phyloP scores from a whole-genome alignment of 2,888 invertebrate species.

The Melanotus villosus region DNA sequence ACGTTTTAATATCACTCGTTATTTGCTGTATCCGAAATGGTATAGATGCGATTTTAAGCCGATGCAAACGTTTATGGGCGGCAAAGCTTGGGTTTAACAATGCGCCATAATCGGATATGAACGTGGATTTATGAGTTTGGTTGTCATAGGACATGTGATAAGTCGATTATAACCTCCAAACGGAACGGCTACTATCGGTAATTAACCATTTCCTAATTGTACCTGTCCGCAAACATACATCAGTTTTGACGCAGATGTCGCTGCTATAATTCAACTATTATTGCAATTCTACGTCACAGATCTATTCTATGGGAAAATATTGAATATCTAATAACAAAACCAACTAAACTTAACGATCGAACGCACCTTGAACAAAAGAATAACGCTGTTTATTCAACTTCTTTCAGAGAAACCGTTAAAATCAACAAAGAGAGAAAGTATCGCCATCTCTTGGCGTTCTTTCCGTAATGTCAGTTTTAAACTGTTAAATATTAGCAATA shows the following conservation, averaged over 20 bases:
- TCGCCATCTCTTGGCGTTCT: too few species aligned
- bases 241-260: conserved; percentile 50
- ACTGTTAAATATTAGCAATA: too few species aligned
- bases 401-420: too few species aligned
- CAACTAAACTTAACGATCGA: too few species aligned
- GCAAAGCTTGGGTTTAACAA: conserved; percentile 34
- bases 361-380: too few species aligned
- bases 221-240: conserved; percentile 50
- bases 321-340: too few species aligned
- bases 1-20: neutral
- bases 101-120: conserved; percentile 40
- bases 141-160: conserved; percentile 46
- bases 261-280: conserved; percentile 42
- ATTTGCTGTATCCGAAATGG: neutral
- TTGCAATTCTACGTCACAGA: neutral
- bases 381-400: too few species aligned
- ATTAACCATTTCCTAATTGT: conserved; percentile 52
- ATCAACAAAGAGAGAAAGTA: too few species aligned
- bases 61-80: conserved; percentile 1
- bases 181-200: conserved; percentile 48
- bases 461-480: too few species aligned
- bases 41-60: neutral
- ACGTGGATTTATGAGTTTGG: conserved; percentile 41
- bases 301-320: too few species aligned
- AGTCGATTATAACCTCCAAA: conserved; percentile 47